Conservation (phyloP, 2,888 invertebrate genomes). For the Cephus nigrinus region DNA sequence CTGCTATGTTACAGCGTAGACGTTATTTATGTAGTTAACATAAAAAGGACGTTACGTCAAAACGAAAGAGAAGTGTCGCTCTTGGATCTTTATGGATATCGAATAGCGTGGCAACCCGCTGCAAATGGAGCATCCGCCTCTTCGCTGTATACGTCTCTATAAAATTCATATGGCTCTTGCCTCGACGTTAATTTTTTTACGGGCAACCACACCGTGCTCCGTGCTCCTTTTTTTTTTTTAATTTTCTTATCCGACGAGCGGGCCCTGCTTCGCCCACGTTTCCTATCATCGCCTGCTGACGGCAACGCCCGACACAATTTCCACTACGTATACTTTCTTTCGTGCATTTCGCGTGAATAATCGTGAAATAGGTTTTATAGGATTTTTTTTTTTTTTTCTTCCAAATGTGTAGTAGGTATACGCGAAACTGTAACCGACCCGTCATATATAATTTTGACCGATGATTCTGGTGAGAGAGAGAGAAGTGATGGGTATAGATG, state of each 20-base stretch:
- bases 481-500: not conserved
- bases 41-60: not conserved
- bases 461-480: not conserved
- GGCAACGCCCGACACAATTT: not conserved
- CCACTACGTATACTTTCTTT: not conserved
- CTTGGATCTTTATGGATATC: not conserved
- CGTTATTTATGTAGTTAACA: not conserved
- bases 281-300: not conserved
- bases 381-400: not conserved
- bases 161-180: not conserved
- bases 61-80: not conserved
- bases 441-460: conserved; percentile 8
- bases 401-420: conserved; percentile 27
- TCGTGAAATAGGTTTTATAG: not conserved
- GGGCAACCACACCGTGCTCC: not conserved
- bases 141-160: not conserved
- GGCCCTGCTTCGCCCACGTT: not conserved
- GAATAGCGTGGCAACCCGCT: not conserved
- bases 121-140: not conserved
- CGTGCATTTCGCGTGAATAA: not conserved
- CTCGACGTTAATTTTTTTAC: not conserved
- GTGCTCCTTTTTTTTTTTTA: not conserved
- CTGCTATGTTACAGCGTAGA: not conserved
- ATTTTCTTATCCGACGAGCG: not conserved
- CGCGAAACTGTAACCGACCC: conserved; percentile 26